Base-by-base conservation (phyloP, 2,888 invertebrate species). In the Leucophenga maculata region DNA sequence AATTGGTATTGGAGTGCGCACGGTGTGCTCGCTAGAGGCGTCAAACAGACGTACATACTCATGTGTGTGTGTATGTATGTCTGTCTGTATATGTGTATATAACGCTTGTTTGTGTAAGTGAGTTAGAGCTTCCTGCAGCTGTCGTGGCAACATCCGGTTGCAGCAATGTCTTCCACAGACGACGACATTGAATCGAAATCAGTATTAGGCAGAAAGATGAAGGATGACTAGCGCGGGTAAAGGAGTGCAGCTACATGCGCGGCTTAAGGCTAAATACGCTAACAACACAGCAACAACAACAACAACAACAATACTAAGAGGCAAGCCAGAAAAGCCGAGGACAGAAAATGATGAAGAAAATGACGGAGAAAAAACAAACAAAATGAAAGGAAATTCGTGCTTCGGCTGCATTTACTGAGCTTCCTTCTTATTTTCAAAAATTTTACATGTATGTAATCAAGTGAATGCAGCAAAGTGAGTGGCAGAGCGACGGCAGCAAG, bases 51-150 rank as follows among this genome's bases (percentile, higher is more conserved):
- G 70, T 68, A 68, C 67, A 67, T 44, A 67, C 52, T n/a, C 55
- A 50, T 32, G 50, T 50, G 22, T 48, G 4, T 46, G 57, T 22
- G 44, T 44, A 57, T 67, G 57, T 67, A 14, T 26, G n/a, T 48
- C 44, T 16, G n/a, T 50, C 11, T 22, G 52, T 18, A 2, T 65
- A 20, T 68, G 32, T 68, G 44, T 44, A 14, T 66, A 6, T 26
- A 14, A 48, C 60, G 67, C 57, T 32, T 71, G 78, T 76, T 77
- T 78, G 77, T 80, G 77, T 76, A 80, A 76, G 80, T 84, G 81
- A 84, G 84, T 83, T 81, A 84, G 83, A 78, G 84, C 75, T 78
- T 81, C 82, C 78, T 82, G 84, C 82, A 82, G 84, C 79, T 85
- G 83, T 79, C 83, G 84, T 78, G 73, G 77, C 75, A 83, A 84